Base-by-base conservation (phyloP, 2,113 vertebrate genomes). In the Pygathrix nemaeus region DNA sequence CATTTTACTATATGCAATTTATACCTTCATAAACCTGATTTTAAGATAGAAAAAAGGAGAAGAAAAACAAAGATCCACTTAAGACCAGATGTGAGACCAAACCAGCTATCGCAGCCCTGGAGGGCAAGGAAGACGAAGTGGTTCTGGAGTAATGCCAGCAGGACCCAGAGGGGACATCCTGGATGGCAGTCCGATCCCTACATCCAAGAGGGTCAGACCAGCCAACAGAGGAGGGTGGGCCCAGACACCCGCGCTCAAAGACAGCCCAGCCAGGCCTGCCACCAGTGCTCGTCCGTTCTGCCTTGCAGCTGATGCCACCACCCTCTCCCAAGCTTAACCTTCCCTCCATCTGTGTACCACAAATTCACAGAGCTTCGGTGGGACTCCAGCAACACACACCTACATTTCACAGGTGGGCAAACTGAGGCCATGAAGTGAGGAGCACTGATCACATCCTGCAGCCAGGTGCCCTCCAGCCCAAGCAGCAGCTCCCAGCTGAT, bases 231-330 rank as follows among this genome's bases (percentile, higher is more conserved):
- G 6, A 30, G 40, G 8, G 43, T 10, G 2, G 25, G 18, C 17
- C 11, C 5, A 38, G 72, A 43, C 40, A 30, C 50, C 11, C 9
- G 6, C 7, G 5, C 40, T 40, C 70, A 27, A 59, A 59, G 66
- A 18, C 7, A 30, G 79, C 7, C 3, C 0, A n/a, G 20, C 6
- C 6, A 4, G 86, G 45, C 23, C 64, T n/a, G 6, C 35, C 27
- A 1, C 0, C 1, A 0, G 10, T 3, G 1, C 8, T 17, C 0
- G 0, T 4, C 0, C 1, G 25, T 40, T 70, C 45, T 8, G 32
- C 12, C 0, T 20, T 20, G 48, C 8, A 50, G 6, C 40, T 1
- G 8, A 21, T 12, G 50, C 18, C 45, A 16, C 40, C 14, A 57
- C 12, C 35, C 10, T 35, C 43, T 21, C 18, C 35, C 40, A 0